Conservation (phyloP, 2,113 vertebrate species). For the Coturnix japonica region DNA sequence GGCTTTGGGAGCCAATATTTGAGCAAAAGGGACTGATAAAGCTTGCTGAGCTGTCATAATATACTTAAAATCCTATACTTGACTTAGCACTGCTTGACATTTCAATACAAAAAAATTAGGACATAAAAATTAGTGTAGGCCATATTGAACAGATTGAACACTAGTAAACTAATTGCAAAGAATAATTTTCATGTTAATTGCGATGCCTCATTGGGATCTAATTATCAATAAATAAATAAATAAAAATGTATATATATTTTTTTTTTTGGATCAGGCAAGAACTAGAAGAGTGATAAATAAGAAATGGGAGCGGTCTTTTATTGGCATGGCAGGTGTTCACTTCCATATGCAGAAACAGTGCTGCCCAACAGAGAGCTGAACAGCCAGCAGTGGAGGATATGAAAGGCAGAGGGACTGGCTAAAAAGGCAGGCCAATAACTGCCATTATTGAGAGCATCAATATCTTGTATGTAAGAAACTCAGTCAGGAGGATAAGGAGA, state of each 20-base stretch:
- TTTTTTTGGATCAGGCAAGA: neutral
- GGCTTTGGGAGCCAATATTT: conserved; percentile 7
- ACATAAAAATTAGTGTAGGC: neutral
- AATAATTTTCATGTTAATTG: conserved; percentile 15
- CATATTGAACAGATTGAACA: conserved; percentile 21
- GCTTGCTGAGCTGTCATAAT: neutral
- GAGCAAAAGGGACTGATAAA: conserved; percentile 12
- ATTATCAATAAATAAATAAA: neutral
- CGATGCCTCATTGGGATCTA: neutral
- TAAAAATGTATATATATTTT: too few relatives aligned
- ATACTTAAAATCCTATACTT: neutral
- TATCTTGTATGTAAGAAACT: neutral
- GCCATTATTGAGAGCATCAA: neutral
- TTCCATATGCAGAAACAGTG: accelerated
- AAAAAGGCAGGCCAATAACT: neutral
- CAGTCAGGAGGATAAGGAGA: neutral
- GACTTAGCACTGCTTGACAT: neutral
- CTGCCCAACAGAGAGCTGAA: neutral
- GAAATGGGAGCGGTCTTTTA: neutral
- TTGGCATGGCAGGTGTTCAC: neutral
- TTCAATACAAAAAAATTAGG: neutral
- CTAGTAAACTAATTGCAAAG: conserved; percentile 32
- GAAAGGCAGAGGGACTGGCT: neutral
- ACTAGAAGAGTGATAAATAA: neutral
- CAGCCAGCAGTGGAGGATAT: too few relatives aligned